Percentiles rank a stretch among this genome's conserved stretches.
Conservation (phyloP, 2,113 vertebrate genomes). For the Ranitomeya variabilis region DNA sequence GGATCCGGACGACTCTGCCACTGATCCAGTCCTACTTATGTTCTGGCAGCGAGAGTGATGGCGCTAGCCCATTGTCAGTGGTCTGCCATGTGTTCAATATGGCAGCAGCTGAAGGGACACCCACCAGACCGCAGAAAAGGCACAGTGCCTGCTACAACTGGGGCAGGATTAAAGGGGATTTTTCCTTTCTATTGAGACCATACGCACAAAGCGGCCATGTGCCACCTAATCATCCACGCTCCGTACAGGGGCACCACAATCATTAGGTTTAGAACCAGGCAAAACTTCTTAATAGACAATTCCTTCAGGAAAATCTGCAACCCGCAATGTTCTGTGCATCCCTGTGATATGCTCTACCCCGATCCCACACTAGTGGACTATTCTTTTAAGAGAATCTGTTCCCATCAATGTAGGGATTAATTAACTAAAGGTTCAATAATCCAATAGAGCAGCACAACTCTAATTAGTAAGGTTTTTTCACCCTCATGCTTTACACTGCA, state of each 20-base stretch:
- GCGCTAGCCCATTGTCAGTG: neutral
- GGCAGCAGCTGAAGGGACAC: neutral
- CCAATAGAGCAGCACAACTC: too few relatives aligned
- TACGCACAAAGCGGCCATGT: neutral
- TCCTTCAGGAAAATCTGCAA: too few relatives aligned
- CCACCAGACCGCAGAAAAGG: neutral
- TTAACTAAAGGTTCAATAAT: too few relatives aligned
- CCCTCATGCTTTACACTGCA: neutral
- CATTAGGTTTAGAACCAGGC: too few relatives aligned
- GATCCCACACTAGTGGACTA: too few relatives aligned
- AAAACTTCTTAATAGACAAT: too few relatives aligned
- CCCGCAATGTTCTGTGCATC: too few relatives aligned
- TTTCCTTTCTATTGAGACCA: neutral
- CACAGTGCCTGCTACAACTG: neutral
- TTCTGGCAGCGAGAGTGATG: neutral
- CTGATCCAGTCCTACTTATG: neutral
- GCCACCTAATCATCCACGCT: neutral
- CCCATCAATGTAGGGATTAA: too few relatives aligned
- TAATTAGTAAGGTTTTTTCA: neutral
- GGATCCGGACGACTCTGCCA: neutral
- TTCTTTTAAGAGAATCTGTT: too few relatives aligned
- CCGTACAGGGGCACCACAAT: too few relatives aligned
- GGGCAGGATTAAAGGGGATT: neutral
- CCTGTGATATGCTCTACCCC: too few relatives aligned
- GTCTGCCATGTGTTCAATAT: conserved; percentile 19